phyloP scores from a whole-genome alignment of 2,113 vertebrate genomes.

The Ceyx cyanopectus region DNA sequence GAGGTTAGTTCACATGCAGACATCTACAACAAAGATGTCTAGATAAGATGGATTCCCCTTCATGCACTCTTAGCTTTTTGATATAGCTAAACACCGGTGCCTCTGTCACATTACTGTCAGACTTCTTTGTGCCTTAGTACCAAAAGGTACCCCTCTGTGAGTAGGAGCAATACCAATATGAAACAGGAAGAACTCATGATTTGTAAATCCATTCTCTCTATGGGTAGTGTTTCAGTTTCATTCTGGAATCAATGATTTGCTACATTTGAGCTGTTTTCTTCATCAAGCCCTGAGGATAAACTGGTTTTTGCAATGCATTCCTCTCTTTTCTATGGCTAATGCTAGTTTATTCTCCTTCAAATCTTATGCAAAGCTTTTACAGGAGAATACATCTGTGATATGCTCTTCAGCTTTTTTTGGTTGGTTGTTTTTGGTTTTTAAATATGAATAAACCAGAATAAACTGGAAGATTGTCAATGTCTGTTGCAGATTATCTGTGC shows the following conservation, averaged over 20 bases:
- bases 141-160: background rate
- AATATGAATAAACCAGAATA: constrained; percentile 19
- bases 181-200: background rate
- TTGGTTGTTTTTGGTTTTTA: background rate
- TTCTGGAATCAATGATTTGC: constrained; percentile 27
- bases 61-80: background rate
- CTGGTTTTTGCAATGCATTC: background rate
- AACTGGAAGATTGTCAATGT: constrained; percentile 11
- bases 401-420: background rate
- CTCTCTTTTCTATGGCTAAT: constrained; percentile 9
- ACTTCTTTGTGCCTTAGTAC: background rate
- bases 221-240: constrained; percentile 6
- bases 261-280: constrained; percentile 15
- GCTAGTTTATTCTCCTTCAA: background rate
- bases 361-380: constrained; percentile 19
- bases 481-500: constrained; percentile 16
- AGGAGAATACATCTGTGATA: background rate
- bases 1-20: background rate
- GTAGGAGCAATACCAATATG: background rate
- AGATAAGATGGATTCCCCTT: background rate
- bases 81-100: background rate
- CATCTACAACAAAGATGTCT: background rate
- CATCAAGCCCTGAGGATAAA: constrained; percentile 12
- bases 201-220: background rate
- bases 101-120: background rate